Conservation (phyloP, 2,888 invertebrate genomes). For the Rhagonycha fulva region DNA sequence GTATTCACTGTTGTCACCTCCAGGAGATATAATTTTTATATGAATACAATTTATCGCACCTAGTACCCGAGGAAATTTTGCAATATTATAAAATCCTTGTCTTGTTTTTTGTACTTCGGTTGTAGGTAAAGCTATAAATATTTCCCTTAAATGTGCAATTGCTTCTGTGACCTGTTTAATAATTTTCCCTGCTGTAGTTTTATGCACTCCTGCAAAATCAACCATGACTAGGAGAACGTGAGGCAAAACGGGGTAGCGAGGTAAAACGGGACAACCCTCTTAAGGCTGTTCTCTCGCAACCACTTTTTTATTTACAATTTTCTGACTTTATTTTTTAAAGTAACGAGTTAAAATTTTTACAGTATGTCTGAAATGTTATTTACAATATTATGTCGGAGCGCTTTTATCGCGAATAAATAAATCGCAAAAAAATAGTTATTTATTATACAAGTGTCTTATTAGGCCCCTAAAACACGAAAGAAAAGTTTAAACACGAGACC, state of each 20-base stretch:
- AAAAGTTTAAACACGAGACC: too few species aligned
- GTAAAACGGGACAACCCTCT: not conserved
- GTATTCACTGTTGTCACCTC: constrained; percentile 33
- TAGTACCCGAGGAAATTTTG: not conserved
- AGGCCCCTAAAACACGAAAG: too few species aligned
- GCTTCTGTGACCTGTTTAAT: not conserved
- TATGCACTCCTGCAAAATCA: not conserved
- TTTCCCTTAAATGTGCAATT: not conserved
- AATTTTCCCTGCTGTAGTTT: not conserved
- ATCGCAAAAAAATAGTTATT: too few species aligned
- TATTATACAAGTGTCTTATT: too few species aligned
- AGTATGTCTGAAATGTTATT: too few species aligned
- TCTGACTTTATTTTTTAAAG: too few species aligned
- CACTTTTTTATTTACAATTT: too few species aligned
- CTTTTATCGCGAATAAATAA: too few species aligned
- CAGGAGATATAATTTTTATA: not conserved
- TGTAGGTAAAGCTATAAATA: not conserved
- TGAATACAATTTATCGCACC: not conserved
- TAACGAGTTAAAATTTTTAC: too few species aligned
- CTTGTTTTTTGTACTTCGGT: not conserved
- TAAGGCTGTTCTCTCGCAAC: too few species aligned
- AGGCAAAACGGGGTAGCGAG: not conserved
- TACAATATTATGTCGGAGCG: too few species aligned
- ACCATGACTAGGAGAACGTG: not conserved
- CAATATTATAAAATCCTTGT: not conserved